Evolutionary conservation across 2,888 invertebrate genomes (phyloP).

Genomic region (Himalopsyche tibetana): DNA sequence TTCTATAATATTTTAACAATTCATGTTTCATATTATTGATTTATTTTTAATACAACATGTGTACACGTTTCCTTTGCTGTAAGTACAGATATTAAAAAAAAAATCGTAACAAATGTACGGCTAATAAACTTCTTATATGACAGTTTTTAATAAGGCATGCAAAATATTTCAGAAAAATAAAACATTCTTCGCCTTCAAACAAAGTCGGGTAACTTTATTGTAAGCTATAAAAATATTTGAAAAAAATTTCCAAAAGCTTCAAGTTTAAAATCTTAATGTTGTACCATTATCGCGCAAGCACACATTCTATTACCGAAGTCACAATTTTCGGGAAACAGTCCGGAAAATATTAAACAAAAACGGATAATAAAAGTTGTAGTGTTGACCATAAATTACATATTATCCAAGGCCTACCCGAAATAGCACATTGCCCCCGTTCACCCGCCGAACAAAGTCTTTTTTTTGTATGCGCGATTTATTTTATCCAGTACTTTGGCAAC

Average conservation of each 20-base stretch:
- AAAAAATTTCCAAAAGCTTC: neutral
- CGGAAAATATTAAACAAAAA: conserved; percentile 34
- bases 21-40: too few relatives aligned
- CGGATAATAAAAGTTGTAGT: conserved; percentile 31
- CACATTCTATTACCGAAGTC: conserved; percentile 4
- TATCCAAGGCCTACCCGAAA: conserved; percentile 31
- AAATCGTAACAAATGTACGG: too few relatives aligned
- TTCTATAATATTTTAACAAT: too few relatives aligned
- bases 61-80: too few relatives aligned
- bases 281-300: neutral
- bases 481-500: conserved; percentile 15
- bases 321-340: neutral
- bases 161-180: too few relatives aligned
- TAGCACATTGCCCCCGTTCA: neutral
- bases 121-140: too few relatives aligned
- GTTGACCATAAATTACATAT: conserved; percentile 21
- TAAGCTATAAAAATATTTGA: neutral
- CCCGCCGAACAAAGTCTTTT: conserved; percentile 15
- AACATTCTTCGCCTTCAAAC: too few relatives aligned
- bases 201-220: too few relatives aligned
- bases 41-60: too few relatives aligned
- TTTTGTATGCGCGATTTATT: conserved; percentile 27
- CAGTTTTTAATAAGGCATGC: too few relatives aligned
- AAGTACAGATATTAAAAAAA: too few relatives aligned
- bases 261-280: conserved; percentile 1